These are phyloP conservation scores for Saturnia pavonia DNA, from an alignment of 2,888 invertebrate genomes.

Conservation along the genomic window DNA sequence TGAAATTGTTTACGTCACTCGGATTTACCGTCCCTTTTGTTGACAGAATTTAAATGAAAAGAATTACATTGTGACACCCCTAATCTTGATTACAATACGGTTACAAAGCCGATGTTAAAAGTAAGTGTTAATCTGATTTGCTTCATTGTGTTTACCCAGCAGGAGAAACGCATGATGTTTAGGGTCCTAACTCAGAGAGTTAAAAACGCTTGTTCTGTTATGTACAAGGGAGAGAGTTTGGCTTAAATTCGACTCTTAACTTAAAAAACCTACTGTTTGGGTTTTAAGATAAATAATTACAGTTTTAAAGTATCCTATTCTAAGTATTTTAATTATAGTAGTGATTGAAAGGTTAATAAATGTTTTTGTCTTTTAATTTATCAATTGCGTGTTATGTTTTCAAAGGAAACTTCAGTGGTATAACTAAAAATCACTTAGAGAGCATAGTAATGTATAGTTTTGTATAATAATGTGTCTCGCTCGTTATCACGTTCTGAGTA, in stretches of 20 bases:
- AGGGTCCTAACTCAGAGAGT: slow-evolving; percentile 24
- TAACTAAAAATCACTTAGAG: neutral
- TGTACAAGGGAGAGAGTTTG: neutral
- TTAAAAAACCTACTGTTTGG: neutral
- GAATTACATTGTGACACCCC: slow-evolving; percentile 72
- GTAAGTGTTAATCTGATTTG: slow-evolving; percentile 80
- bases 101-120: slow-evolving; percentile 65
- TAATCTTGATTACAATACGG: slow-evolving; percentile 75
- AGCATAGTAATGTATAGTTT: neutral
- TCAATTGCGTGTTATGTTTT: neutral
- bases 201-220: slow-evolving; percentile 17
- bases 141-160: slow-evolving; percentile 72
- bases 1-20: slow-evolving; percentile 68
- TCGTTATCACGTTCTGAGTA: neutral
- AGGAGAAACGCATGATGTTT: slow-evolving; percentile 65
- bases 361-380: neutral
- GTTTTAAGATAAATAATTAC: neutral
- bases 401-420: neutral
- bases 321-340: neutral
- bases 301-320: neutral
- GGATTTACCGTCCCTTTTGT: slow-evolving; percentile 66
- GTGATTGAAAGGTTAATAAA: neutral
- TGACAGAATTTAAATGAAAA: slow-evolving; percentile 67
- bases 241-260: neutral
- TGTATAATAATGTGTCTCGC: slow-evolving; percentile 2